These are phyloP conservation scores for Zaprionus ornatus DNA, from an alignment of 1,140 invertebrate species.

Conservation along the genomic window DNA sequence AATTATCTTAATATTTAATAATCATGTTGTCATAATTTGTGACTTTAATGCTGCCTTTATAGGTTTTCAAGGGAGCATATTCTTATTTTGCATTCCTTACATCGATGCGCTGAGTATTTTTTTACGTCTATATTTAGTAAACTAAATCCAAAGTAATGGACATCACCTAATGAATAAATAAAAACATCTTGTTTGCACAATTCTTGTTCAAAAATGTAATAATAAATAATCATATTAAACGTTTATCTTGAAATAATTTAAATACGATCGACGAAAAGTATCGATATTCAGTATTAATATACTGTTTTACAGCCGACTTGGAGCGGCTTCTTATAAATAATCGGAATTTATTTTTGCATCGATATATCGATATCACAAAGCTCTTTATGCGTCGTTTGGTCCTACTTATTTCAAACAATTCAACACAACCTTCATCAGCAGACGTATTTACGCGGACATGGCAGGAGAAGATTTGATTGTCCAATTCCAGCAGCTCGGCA, in stretches of 20 bases:
- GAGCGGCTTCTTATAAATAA: neutral
- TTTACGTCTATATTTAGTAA: neutral
- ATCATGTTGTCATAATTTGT: neutral
- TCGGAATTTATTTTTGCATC: neutral
- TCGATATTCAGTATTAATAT: neutral
- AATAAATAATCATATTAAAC: neutral
- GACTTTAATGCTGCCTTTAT: neutral
- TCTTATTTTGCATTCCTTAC: slow-evolving; percentile 28
- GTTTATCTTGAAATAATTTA: neutral
- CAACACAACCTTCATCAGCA: slow-evolving; percentile 28
- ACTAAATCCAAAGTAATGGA: neutral
- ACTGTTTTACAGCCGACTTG: neutral
- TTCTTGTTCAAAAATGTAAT: neutral
- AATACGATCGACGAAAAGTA: neutral
- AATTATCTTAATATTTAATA: neutral
- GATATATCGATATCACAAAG: neutral
- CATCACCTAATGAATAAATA: neutral
- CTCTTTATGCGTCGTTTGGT: neutral
- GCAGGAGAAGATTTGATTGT: slow-evolving; percentile 68
- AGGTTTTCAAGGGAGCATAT: slow-evolving; percentile 31
- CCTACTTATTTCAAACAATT: neutral
- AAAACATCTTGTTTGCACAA: neutral
- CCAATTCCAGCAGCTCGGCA: slow-evolving; percentile 88
- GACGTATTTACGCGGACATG: slow-evolving; percentile 39
- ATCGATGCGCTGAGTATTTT: neutral